Evolutionary conservation across 1,140 invertebrate species (phyloP).

Genomic region (Heliconius hermathena): DNA sequence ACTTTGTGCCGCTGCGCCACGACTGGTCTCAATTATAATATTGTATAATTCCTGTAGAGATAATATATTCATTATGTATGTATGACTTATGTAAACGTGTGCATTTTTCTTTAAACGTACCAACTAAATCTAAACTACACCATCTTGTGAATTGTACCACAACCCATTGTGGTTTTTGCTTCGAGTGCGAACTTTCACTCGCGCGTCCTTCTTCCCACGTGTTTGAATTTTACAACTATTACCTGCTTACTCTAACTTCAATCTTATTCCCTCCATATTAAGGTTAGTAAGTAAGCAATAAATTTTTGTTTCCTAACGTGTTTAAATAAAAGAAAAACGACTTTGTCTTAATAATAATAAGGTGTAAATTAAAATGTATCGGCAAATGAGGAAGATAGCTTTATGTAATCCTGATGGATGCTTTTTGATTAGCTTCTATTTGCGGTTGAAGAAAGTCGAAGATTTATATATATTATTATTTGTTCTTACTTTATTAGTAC

Average conservation of each 20-base stretch:
- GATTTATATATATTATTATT: background rate
- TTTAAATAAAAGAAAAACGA: background rate
- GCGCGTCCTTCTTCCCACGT: slow-evolving; percentile 35
- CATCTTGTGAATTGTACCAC: slow-evolving; percentile 29
- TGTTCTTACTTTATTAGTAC: background rate
- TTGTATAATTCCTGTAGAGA: no score
- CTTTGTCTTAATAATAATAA: background rate
- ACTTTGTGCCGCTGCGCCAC: no score
- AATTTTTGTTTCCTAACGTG: background rate
- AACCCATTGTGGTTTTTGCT: slow-evolving; percentile 40
- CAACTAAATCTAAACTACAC: no score
- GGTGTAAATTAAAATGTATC: background rate
- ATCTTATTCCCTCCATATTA: background rate
- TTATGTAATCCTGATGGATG: slow-evolving; percentile 28
- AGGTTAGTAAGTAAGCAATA: background rate
- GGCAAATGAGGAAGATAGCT: slow-evolving; percentile 17
- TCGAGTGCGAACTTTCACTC: slow-evolving; percentile 43
- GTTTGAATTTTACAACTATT: background rate
- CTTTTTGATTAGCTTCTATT: slow-evolving; percentile 14
- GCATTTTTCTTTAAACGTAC: no score
- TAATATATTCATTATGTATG: no score
- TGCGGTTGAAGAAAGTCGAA: slow-evolving; percentile 8
- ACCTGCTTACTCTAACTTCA: background rate
- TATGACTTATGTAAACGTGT: no score
- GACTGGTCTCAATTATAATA: no score